Evolutionary conservation across 64 coral and sea anemone species (phyloP).

Genomic region (Anthopleura sola): DNA sequence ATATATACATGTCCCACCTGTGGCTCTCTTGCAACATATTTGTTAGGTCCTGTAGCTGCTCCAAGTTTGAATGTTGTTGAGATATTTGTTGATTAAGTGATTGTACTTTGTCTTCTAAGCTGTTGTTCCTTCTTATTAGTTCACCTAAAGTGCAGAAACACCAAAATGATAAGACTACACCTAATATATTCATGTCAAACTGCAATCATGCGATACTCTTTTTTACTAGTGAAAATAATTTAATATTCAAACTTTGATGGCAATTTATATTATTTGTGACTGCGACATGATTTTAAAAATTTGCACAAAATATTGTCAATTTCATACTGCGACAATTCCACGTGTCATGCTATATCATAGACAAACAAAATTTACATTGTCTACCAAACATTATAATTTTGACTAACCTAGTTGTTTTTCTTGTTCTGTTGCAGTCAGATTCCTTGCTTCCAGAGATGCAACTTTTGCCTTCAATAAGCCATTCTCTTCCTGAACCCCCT

Average conservation of each 20-base stretch:
- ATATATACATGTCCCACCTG: slow-evolving; percentile 32
- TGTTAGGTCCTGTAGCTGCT: slow-evolving; percentile 89
- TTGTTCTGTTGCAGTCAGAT: slow-evolving; percentile 61
- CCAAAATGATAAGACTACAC: background rate
- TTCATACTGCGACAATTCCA: too few species aligned
- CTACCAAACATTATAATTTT: too few species aligned
- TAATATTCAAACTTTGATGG: too few species aligned
- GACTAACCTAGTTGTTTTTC: slow-evolving; percentile 67
- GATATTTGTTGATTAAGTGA: slow-evolving; percentile 70
- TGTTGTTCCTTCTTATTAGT: slow-evolving; percentile 55
- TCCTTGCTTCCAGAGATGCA: slow-evolving; percentile 53
- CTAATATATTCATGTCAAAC: too few species aligned
- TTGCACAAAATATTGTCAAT: too few species aligned
- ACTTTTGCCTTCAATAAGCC: slow-evolving; percentile 63
- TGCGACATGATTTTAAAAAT: too few species aligned
- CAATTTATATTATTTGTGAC: too few species aligned
- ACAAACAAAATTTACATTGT: too few species aligned
- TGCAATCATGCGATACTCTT: too few species aligned
- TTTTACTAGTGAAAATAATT: too few species aligned
- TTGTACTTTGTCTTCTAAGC: slow-evolving; percentile 71
- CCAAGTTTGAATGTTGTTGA: slow-evolving; percentile 83
- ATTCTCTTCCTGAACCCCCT: slow-evolving; percentile 82
- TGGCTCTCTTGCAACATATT: slow-evolving; percentile 98
- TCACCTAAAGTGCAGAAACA: slow-evolving; percentile 54
- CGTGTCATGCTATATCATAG: too few species aligned